phyloP scores from a whole-genome alignment of 2,113 vertebrate species.

The Formicarius rufipectus region DNA sequence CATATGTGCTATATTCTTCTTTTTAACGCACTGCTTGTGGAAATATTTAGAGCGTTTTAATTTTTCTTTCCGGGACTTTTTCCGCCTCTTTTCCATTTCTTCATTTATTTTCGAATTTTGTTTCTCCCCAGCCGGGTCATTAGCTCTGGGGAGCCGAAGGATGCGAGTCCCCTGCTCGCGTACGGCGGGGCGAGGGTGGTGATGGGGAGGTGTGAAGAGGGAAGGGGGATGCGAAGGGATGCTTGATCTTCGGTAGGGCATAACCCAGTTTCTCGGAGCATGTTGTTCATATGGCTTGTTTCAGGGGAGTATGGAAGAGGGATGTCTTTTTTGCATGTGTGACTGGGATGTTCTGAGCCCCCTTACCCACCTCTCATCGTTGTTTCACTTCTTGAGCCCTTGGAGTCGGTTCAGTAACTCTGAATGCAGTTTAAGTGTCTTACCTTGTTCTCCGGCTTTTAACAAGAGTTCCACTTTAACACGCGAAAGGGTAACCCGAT shows the following conservation, averaged over 20 bases:
- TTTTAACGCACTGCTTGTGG: neutral
- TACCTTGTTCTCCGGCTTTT: slow-evolving; percentile 68
- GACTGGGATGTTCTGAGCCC: neutral
- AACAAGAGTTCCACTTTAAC: slow-evolving; percentile 79
- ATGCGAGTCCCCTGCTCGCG: neutral
- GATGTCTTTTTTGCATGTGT: neutral
- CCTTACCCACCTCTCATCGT: neutral
- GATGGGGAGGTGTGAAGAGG: no score
- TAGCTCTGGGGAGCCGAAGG: neutral
- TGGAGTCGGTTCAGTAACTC: slow-evolving; percentile 77
- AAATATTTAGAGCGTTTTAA: neutral
- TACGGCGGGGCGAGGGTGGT: neutral
- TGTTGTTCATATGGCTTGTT: neutral
- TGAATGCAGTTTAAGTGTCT: slow-evolving; percentile 77
- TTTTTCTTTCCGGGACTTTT: neutral
- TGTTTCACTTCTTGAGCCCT: slow-evolving; percentile 59
- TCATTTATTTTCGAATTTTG: neutral
- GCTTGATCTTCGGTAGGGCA: neutral
- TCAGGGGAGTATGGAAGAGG: neutral
- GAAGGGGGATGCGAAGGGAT: neutral
- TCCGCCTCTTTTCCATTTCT: neutral
- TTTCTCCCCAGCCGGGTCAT: neutral
- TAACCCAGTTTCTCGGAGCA: neutral
- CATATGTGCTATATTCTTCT: no score
- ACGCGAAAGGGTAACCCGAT: slow-evolving; percentile 85